Evolutionary conservation across 2,113 vertebrate genomes (phyloP).

Genomic region (Emydura subglobosa): DNA sequence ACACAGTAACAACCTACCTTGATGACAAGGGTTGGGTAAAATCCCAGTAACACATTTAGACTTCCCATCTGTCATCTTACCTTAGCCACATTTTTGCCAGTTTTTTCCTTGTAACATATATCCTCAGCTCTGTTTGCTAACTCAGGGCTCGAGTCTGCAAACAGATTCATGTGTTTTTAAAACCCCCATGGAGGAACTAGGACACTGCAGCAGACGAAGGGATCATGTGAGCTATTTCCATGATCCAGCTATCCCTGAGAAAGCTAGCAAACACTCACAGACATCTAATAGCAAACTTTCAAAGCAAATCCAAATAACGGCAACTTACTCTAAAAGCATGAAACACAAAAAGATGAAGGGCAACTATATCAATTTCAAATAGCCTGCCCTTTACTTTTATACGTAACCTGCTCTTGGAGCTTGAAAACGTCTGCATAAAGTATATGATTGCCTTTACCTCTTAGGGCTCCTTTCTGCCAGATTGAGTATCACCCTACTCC

Average conservation of each 20-base stretch:
- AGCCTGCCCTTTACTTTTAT: background rate
- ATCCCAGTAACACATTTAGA: background rate
- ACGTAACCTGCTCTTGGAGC: background rate
- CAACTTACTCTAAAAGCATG: background rate
- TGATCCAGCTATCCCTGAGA: background rate
- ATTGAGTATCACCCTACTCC: background rate
- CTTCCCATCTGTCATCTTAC: background rate
- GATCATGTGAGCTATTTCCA: background rate
- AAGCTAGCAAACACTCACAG: background rate
- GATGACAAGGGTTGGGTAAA: background rate
- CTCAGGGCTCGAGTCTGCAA: background rate
- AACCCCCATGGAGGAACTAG: background rate
- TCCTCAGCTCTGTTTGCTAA: background rate
- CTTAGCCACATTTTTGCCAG: fast-evolving
- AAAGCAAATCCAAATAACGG: background rate
- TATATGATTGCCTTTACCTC: background rate
- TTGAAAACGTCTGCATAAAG: background rate
- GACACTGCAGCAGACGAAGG: background rate
- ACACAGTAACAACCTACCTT: background rate
- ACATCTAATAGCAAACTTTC: background rate
- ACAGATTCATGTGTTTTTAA: background rate
- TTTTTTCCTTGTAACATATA: fast-evolving
- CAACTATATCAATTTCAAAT: fast-evolving
- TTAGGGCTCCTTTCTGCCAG: background rate
- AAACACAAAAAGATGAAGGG: fast-evolving